These are phyloP conservation scores for Apomyelois bistriatella DNA, from an alignment of 2,888 invertebrate genomes.

Conservation along the genomic window DNA sequence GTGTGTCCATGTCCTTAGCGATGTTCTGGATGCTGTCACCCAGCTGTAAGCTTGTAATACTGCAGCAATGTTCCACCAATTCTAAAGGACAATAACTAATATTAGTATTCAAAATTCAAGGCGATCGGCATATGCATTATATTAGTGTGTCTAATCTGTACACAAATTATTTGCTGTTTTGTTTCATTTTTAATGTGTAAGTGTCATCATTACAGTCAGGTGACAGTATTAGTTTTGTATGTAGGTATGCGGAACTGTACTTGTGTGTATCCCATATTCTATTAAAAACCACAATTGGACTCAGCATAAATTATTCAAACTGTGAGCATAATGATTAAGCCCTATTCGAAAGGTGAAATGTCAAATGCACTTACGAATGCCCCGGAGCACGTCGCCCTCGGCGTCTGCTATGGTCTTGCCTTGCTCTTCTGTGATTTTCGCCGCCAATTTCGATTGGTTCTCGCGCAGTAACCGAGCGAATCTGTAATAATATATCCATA, in stretches of 20 bases:
- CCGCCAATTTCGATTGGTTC: conserved; percentile 93
- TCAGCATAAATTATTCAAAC: background rate
- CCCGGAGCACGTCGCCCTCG: conserved; percentile 98
- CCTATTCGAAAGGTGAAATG: background rate
- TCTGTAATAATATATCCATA: too few species aligned
- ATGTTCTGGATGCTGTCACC: conserved; percentile 94
- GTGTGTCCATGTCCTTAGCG: conserved; percentile 98
- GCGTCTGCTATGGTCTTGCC: conserved; percentile 98
- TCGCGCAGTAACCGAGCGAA: conserved; percentile 91
- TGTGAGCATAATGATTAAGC: background rate
- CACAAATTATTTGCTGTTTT: too few species aligned
- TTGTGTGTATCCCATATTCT: too few species aligned
- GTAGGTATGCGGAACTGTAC: too few species aligned
- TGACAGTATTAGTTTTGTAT: too few species aligned
- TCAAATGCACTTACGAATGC: conserved; percentile 88
- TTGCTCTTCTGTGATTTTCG: conserved; percentile 96
- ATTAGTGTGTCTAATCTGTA: too few species aligned
- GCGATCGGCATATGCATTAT: too few species aligned
- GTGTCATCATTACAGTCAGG: too few species aligned
- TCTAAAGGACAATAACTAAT: conserved; percentile 73
- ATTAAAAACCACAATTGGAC: too few species aligned
- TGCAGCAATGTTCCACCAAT: conserved; percentile 98
- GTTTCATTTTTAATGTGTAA: too few species aligned
- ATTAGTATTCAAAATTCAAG: too few species aligned
- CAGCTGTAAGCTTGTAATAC: conserved; percentile 93